Base-by-base conservation (phyloP, 2,797 vertebrate genomes). In the Hybognathus amarus region DNA sequence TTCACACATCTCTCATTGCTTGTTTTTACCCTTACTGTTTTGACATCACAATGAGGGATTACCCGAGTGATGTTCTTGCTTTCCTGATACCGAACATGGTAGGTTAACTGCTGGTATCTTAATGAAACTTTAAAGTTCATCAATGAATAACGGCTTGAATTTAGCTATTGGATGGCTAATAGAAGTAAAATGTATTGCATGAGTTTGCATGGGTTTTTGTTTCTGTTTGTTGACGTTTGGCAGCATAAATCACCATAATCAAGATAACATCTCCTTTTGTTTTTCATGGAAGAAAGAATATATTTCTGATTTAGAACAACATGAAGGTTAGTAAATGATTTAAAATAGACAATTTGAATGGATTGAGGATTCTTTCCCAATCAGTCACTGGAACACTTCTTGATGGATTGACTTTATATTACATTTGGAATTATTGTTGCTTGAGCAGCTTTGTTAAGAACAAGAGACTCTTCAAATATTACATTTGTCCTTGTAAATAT, bases 1-100 rank as follows among this genome's bases (percentile, higher is more conserved):
- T 85, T 82, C 78, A 88, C 54, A 86, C 67, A 86, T 88, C 68
- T 89, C 81, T 81, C 77, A 77, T 80, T 54, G 75, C 86, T 89
- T 36, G 5, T 36, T 36, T 36, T 80, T 64, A 77, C 80, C 42
- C 27, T 85, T 69, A 76, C 75, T 20, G 13, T 63, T 66, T 24
- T 83, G 36, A 52, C 27, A 71, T 50, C n/a, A 66, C 17, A 33
- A 24, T 40, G 36, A 30, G 56, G 27, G 42, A 13, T 63, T 7
- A 20, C 50, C 24, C 45, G 50, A 45, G 15, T 38, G 17, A 40
- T 54, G 45, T 24, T 8, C 24, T 50, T 6, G 50, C n/a, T 61
- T 59, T 61, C n/a, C 56, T 61, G n/a, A 27, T 13, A 5, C 13
- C 1, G 0, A 24, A 47, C 45, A n/a, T 24, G 54, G 54, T 12